Evolutionary conservation across 2,888 invertebrate species (phyloP).

Genomic region (Drosophila mayaguana): DNA sequence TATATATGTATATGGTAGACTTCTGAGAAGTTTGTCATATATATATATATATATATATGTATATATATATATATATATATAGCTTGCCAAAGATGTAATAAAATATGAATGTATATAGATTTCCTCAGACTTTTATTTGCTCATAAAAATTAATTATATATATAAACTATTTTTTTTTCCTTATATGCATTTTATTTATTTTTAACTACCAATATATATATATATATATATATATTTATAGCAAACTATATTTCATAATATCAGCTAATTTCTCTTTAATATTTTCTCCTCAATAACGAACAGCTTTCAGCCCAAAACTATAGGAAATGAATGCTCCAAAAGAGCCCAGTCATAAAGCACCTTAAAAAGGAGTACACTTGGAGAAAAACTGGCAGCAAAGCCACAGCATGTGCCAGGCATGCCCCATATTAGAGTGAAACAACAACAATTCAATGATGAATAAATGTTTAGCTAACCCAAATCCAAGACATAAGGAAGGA

Average conservation of each 20-base stretch:
- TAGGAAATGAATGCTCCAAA: conserved; percentile 6
- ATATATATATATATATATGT: too few relatives aligned
- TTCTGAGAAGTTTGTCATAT: too few relatives aligned
- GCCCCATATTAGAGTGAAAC: conserved; percentile 19
- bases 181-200: not conserved
- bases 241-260: not conserved
- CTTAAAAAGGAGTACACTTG: not conserved
- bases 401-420: not conserved
- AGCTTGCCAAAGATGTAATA: too few relatives aligned
- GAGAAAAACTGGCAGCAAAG: conserved; percentile 11
- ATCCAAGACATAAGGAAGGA: conserved; percentile 73
- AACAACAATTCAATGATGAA: conserved; percentile 13
- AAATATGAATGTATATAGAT: too few relatives aligned
- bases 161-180: not conserved
- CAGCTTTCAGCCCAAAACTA: too few relatives aligned
- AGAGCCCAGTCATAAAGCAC: not conserved
- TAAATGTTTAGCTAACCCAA: conserved; percentile 75
- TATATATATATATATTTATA: not conserved
- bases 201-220: too few relatives aligned
- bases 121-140: not conserved
- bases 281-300: not conserved
- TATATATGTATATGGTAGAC: too few relatives aligned
- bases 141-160: too few relatives aligned
- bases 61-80: too few relatives aligned
- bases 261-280: not conserved